Percentiles rank a stretch among this genome's conserved stretches.
Conservation (phyloP, 2,888 invertebrate genomes). For the Chymomyza caudatula region DNA sequence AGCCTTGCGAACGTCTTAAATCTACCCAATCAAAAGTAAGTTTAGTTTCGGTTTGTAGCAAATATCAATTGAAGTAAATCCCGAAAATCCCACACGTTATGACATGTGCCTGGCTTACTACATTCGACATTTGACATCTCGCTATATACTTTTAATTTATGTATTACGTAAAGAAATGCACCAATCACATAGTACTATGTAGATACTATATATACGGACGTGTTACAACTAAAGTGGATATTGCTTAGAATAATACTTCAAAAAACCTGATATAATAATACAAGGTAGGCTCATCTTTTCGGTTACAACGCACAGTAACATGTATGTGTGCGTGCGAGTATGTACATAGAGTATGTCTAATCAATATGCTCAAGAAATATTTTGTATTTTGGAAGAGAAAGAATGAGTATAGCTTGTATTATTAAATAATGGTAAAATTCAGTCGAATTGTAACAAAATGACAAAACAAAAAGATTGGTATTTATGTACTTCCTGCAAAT, state of each 20-base stretch:
- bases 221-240: background rate
- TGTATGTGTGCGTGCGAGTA: too few relatives aligned
- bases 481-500: background rate
- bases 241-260: too few relatives aligned
- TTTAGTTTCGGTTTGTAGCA: constrained; percentile 36
- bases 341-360: too few relatives aligned
- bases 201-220: background rate
- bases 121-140: background rate
- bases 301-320: too few relatives aligned
- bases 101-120: background rate
- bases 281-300: too few relatives aligned
- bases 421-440: too few relatives aligned
- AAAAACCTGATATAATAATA: too few relatives aligned
- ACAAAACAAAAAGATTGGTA: background rate
- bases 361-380: too few relatives aligned
- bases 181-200: background rate
- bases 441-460: background rate
- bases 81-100: background rate
- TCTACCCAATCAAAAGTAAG: constrained; percentile 71
- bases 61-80: background rate
- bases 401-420: too few relatives aligned
- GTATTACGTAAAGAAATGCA: background rate
- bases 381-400: too few relatives aligned
- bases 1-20: constrained; percentile 70
- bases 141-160: background rate